These are phyloP conservation scores for Athalia rosae DNA, from an alignment of 2,888 invertebrate genomes.

Conservation along the genomic window DNA sequence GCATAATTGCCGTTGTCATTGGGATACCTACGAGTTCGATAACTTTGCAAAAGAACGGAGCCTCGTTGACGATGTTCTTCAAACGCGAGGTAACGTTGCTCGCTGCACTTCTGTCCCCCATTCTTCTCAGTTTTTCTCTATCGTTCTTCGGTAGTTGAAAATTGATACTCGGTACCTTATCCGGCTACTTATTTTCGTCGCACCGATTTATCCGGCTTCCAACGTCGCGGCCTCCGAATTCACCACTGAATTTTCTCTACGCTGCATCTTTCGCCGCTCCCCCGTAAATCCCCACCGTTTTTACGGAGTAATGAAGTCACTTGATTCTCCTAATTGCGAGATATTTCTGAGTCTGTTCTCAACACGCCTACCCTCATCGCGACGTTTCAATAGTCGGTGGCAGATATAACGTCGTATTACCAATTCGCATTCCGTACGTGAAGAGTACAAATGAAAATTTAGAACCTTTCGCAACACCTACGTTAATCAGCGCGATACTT, in stretches of 20 bases:
- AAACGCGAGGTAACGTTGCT: slow-evolving; percentile 51
- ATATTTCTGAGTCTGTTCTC: not conserved
- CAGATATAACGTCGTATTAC: too few relatives aligned
- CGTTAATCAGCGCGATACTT: slow-evolving; percentile 2
- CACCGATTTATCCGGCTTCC: not conserved
- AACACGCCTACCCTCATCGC: not conserved
- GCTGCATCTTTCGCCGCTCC: not conserved
- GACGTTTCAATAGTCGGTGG: not conserved
- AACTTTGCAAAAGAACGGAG: slow-evolving; percentile 73
- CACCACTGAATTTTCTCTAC: too few relatives aligned
- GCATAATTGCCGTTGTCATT: not conserved
- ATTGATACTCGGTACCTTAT: not conserved
- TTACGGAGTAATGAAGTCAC: not conserved
- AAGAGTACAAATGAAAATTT: not conserved
- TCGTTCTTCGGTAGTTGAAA: too few relatives aligned
- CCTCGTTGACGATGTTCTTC: slow-evolving; percentile 57
- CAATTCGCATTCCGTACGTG: not conserved
- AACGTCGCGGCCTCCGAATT: not conserved
- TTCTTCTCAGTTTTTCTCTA: not conserved
- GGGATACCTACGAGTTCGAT: slow-evolving; percentile 78
- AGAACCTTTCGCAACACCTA: not conserved
- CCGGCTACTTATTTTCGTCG: not conserved
- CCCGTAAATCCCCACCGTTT: not conserved
- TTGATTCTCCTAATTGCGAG: not conserved
- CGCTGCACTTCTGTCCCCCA: slow-evolving; percentile 13